Evolutionary conservation across 1,140 invertebrate genomes (phyloP).

Genomic region (Papilio machaon): DNA sequence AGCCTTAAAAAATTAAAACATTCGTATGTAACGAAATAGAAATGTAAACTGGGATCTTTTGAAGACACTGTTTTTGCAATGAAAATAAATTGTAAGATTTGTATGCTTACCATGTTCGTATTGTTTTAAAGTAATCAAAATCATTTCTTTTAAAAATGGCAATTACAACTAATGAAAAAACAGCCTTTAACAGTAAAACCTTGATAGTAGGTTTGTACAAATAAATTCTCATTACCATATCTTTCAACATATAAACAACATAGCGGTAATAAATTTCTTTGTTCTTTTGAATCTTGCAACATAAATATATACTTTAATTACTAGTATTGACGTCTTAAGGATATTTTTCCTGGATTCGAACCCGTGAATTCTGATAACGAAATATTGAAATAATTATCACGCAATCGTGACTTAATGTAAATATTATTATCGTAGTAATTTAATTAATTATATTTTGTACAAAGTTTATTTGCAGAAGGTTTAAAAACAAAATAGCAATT

Average conservation of each 20-base stretch:
- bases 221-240: not conserved
- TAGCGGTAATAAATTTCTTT: not conserved
- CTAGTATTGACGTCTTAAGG: not conserved
- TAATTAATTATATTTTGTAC: not conserved
- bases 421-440: not conserved
- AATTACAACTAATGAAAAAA: not conserved
- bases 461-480: not conserved
- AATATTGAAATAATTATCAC: no score
- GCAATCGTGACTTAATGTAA: not conserved
- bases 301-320: not conserved
- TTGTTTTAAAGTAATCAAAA: not conserved
- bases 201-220: not conserved
- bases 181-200: not conserved
- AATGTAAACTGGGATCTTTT: no score
- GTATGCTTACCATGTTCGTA: no score
- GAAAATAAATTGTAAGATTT: no score
- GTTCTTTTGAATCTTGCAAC: not conserved
- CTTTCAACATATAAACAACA: not conserved
- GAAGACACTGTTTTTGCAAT: no score
- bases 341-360: not conserved
- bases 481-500: not conserved
- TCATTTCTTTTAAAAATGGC: not conserved
- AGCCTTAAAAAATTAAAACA: not conserved
- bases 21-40: no score
- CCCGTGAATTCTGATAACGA: not conserved